Evolutionary conservation across 2,797 vertebrate species (phyloP).

Genomic region (Telmatherina bonti): DNA sequence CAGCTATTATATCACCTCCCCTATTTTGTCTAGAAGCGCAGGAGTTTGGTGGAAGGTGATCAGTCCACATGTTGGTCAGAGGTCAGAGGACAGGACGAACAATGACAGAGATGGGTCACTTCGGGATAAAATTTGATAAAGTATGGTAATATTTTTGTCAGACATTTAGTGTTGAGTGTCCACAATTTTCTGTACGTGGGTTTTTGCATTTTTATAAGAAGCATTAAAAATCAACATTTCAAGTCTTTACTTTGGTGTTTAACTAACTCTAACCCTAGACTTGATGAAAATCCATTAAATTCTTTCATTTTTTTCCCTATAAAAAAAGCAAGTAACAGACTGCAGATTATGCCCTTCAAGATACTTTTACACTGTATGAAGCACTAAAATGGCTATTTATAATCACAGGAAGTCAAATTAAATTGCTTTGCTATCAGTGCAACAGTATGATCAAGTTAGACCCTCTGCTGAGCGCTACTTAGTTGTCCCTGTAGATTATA

Average conservation of each 20-base stretch:
- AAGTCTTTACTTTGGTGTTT: not conserved
- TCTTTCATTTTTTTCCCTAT: not conserved
- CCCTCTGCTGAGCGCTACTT: not conserved
- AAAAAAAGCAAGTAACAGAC: not conserved
- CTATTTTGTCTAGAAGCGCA: constrained; percentile 52
- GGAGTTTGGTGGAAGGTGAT: constrained; percentile 53
- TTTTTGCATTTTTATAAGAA: constrained; percentile 1
- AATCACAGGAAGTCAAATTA: not conserved
- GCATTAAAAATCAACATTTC: not conserved
- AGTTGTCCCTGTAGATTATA: not conserved
- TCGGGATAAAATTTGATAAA: constrained; percentile 23
- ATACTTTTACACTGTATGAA: not conserved
- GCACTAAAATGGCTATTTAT: not conserved
- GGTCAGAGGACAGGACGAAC: constrained; percentile 44
- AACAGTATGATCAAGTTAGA: not conserved
- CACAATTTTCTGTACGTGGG: not conserved
- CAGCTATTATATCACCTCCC: constrained; percentile 64
- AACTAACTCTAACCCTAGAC: not conserved
- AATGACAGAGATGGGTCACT: constrained; percentile 44
- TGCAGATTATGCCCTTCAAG: not conserved
- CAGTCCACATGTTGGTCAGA: constrained; percentile 48
- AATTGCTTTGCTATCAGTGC: not conserved
- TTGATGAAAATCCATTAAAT: not conserved
- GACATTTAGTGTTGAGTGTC: not conserved
- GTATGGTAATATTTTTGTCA: not conserved